A percentile compares a stretch with the other conserved stretches of the same genome.
Evolutionary conservation across 2,888 invertebrate species (phyloP).

Genomic region (Agriopis aurantiaria): DNA sequence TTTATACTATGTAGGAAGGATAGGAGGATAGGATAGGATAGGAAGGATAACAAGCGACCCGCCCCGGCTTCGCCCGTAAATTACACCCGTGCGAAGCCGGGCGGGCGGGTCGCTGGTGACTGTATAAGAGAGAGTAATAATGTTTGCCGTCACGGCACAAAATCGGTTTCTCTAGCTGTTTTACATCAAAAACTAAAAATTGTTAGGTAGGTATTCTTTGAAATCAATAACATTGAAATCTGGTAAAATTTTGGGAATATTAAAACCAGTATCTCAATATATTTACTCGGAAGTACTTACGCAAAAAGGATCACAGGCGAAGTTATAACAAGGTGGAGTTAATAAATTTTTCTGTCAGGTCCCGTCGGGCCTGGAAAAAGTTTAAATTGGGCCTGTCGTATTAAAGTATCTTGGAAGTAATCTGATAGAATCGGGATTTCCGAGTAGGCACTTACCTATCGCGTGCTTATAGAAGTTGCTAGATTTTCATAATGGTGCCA

Average conservation of each 20-base stretch:
- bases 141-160: too few relatives aligned
- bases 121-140: too few relatives aligned
- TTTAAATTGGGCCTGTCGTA: conserved; percentile 54
- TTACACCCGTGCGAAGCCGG: too few relatives aligned
- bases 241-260: background rate
- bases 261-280: conserved; percentile 18
- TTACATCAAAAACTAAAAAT: too few relatives aligned
- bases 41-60: too few relatives aligned
- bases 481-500: too few relatives aligned
- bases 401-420: conserved; percentile 48
- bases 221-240: background rate
- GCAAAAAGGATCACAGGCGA: conserved; percentile 43
- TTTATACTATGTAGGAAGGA: too few relatives aligned
- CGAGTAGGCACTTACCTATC: conserved; percentile 9
- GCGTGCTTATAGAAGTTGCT: too few relatives aligned
- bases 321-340: conserved; percentile 51
- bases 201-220: conserved; percentile 4
- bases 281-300: conserved; percentile 33
- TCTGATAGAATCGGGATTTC: conserved; percentile 44
- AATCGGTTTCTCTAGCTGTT: too few relatives aligned
- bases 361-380: conserved; percentile 49
- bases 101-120: too few relatives aligned
- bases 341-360: conserved; percentile 52
- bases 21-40: too few relatives aligned
- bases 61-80: too few relatives aligned